Percentiles rank a stretch among this genome's conserved stretches.
Evolutionary conservation across 2,888 invertebrate species (phyloP).

Genomic region (Lasioglossum lativentre): DNA sequence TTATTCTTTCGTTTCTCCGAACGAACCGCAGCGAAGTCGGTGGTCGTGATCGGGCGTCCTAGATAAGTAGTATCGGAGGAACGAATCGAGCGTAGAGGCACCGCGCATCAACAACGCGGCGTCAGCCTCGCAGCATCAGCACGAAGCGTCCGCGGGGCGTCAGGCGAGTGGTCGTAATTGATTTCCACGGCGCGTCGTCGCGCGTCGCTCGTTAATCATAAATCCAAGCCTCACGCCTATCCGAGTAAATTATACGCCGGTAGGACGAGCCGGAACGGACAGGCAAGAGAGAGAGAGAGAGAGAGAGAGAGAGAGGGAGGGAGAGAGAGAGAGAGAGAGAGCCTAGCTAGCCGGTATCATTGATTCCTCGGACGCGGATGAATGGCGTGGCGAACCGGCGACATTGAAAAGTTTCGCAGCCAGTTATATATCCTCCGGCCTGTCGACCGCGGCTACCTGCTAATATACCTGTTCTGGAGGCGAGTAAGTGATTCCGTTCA

Average conservation of each 20-base stretch:
- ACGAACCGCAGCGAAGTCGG: too few relatives aligned
- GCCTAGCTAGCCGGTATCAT: slow-evolving; percentile 49
- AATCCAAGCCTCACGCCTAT: slow-evolving; percentile 61
- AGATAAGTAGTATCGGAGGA: slow-evolving; percentile 15
- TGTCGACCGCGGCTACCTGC: slow-evolving; percentile 54
- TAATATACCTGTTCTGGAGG: slow-evolving; percentile 59
- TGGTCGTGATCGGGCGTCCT: background rate
- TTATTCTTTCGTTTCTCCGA: too few relatives aligned
- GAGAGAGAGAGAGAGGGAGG: too few relatives aligned
- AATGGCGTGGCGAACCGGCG: slow-evolving; percentile 60
- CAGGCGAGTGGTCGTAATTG: slow-evolving; percentile 54
- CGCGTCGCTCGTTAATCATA: slow-evolving; percentile 63
- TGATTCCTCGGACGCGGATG: slow-evolving; percentile 52
- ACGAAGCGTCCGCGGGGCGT: slow-evolving; percentile 16
- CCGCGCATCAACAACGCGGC: background rate
- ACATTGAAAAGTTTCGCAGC: slow-evolving; percentile 66
- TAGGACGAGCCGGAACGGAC: slow-evolving; percentile 45
- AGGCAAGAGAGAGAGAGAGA: background rate
- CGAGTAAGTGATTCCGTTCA: slow-evolving; percentile 55
- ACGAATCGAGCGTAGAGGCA: slow-evolving; percentile 28
- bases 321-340: too few relatives aligned
- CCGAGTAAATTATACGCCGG: slow-evolving; percentile 61
- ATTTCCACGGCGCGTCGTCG: slow-evolving; percentile 59
- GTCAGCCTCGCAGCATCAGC: background rate
- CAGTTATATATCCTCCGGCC: slow-evolving; percentile 51